Evolutionary conservation across 2,888 invertebrate species (phyloP).

Genomic region (Papilio protenor): DNA sequence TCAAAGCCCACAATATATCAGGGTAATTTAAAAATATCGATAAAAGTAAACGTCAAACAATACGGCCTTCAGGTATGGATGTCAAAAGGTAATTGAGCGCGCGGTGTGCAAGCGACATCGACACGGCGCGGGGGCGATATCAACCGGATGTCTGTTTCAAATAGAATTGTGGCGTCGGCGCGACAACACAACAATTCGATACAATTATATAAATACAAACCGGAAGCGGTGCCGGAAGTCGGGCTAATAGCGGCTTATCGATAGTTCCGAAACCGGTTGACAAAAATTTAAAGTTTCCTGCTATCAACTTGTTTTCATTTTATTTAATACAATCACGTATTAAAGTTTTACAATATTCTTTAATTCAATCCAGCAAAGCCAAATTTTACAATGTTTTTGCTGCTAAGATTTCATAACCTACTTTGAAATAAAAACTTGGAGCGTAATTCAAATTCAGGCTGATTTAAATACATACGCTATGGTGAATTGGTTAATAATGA

Average conservation of each 20-base stretch:
- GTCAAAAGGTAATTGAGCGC: constrained; percentile 62
- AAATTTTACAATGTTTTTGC: neutral
- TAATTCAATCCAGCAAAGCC: neutral
- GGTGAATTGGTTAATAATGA: neutral
- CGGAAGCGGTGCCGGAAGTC: constrained; percentile 43
- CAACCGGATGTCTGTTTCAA: constrained; percentile 56
- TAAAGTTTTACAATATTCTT: neutral
- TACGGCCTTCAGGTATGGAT: constrained; percentile 60
- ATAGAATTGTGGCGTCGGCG: constrained; percentile 49
- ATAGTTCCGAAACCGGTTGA: constrained; percentile 38
- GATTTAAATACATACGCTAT: neutral
- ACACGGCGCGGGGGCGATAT: constrained; percentile 49
- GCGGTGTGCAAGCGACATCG: constrained; percentile 45
- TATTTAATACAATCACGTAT: constrained; percentile 6
- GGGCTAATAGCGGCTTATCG: constrained; percentile 42
- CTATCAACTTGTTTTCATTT: constrained; percentile 15
- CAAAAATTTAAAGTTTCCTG: constrained; percentile 36
- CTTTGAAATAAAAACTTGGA: neutral
- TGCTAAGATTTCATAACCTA: neutral
- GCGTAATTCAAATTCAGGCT: too few relatives aligned
- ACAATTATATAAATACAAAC: constrained; percentile 42
- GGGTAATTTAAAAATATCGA: neutral
- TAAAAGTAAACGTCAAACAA: constrained; percentile 52
- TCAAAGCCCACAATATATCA: neutral
- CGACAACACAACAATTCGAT: constrained; percentile 39